Evolutionary conservation across 2,888 invertebrate species (phyloP), one percentile per base, ranked within the genome.

Genomic region (Aelia acuminata): DNA sequence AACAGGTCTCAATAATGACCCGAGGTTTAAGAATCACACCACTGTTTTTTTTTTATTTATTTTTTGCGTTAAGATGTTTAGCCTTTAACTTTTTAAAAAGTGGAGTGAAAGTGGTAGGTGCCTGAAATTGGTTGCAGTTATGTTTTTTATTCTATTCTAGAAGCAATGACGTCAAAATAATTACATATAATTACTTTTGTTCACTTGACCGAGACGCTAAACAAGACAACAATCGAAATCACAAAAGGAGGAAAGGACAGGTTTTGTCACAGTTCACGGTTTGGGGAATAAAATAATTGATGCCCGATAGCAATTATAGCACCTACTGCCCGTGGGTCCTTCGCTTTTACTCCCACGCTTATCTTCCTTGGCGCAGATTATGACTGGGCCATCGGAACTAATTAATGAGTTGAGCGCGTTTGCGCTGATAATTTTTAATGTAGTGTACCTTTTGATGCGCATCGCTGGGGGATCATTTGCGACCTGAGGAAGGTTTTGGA

Each of bases 231-330:
- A 80, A 35, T 43, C 43, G 43, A 43, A 43, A 13, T 18, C 39
- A 43, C 43, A 80, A 80, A 43, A 47, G 80, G n/a, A 80, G 43
- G 43, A 31, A 35, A 35, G 35, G 13, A n/a, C 80, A 43, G 11
- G 43, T 80, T 43, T 80, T 80, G 80, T 80, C 80, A 80, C 80
- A 47, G 80, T 80, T 80, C 43, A 80, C 80, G 80, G 43, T 80
- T 80, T 43, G 80, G 43, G 43, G 43, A 13, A 80, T 47, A 47
- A n/a, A 3, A 80, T 80, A 80, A 80, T 80, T 80, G 80, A 80
- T 43, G 80, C 43, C 80, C 43, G 80, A 80, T 80, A 5, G 43
- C 80, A 39, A 47, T 80, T 47, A 80, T n/a, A n/a, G 22, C 80
- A 43, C 43, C 80, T 39, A 47, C 80, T 47, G 43, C 39, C 80